phyloP scores from a whole-genome alignment of 2,113 vertebrate species.

The Stomatorhinus ivindoensis region DNA sequence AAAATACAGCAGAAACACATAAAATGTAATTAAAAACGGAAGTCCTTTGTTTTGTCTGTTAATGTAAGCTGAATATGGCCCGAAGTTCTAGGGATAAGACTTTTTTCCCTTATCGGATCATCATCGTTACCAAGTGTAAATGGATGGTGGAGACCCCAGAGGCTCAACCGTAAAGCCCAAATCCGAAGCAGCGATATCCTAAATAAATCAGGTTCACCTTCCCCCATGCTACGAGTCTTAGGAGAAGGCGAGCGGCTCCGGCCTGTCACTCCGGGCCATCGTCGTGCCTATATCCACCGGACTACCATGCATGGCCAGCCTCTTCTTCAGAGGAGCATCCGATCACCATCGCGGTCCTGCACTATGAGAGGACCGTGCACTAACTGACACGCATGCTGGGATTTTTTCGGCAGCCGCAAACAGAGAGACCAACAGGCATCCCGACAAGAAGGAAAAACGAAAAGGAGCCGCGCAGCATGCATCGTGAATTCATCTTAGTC shows the following conservation, averaged over 20 bases:
- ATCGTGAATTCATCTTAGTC: neutral
- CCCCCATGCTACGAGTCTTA: neutral
- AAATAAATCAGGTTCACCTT: neutral
- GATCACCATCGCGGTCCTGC: neutral
- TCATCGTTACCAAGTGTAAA: neutral
- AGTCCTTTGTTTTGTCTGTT: neutral
- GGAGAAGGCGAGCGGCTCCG: neutral
- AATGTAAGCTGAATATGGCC: neutral
- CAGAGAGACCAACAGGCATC: neutral
- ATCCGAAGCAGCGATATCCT: neutral
- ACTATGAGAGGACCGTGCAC: neutral
- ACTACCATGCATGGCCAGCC: neutral
- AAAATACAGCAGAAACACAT: neutral
- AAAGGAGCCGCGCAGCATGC: neutral
- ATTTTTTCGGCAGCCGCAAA: neutral
- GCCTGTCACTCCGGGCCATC: neutral
- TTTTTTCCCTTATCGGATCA: neutral
- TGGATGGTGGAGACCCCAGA: neutral
- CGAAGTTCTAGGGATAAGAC: neutral
- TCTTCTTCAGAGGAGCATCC: neutral
- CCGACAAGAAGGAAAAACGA: neutral
- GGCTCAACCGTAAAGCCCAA: neutral
- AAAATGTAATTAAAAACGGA: neutral
- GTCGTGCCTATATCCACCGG: neutral
- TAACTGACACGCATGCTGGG: neutral